Evolutionary conservation across 1,140 invertebrate genomes (phyloP).

Genomic region (Dolichoris vasculosae): DNA sequence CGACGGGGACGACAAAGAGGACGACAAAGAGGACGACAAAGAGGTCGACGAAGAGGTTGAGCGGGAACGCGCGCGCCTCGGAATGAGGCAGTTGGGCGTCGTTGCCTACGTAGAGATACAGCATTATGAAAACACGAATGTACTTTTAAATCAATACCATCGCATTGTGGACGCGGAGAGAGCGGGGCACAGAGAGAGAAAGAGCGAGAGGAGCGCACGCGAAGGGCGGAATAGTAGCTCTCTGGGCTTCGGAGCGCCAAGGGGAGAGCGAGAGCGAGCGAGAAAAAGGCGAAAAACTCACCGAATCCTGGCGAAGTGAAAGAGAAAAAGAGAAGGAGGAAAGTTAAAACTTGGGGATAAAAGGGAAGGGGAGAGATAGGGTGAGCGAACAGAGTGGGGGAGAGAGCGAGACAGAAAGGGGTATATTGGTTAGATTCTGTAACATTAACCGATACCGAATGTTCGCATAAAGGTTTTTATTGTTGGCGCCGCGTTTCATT

Average conservation of each 20-base stretch:
- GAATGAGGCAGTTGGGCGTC: constrained; percentile 57
- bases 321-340: constrained; percentile 49
- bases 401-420: constrained; percentile 43
- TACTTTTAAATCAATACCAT: constrained; percentile 76
- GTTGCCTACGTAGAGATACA: constrained; percentile 69
- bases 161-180: constrained; percentile 71
- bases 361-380: constrained; percentile 18
- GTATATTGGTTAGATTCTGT: constrained; percentile 60
- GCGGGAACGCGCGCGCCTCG: constrained; percentile 51
- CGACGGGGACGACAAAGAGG: neutral
- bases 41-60: neutral
- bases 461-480: constrained; percentile 59
- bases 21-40: neutral
- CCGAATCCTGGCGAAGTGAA: constrained; percentile 55
- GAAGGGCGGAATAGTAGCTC: constrained; percentile 30
- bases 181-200: constrained; percentile 58
- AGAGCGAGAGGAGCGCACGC: constrained; percentile 29
- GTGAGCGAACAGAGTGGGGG: neutral
- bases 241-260: neutral
- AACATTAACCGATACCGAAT: constrained; percentile 62
- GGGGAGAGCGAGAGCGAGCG: constrained; percentile 44
- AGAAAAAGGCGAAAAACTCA: constrained; percentile 46
- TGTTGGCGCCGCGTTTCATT: constrained; percentile 54
- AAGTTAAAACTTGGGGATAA: constrained; percentile 49
- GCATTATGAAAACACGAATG: constrained; percentile 76